These are phyloP conservation scores for Tigriopus japonicus DNA, from an alignment of 1,140 invertebrate species.

Conservation along the genomic window DNA sequence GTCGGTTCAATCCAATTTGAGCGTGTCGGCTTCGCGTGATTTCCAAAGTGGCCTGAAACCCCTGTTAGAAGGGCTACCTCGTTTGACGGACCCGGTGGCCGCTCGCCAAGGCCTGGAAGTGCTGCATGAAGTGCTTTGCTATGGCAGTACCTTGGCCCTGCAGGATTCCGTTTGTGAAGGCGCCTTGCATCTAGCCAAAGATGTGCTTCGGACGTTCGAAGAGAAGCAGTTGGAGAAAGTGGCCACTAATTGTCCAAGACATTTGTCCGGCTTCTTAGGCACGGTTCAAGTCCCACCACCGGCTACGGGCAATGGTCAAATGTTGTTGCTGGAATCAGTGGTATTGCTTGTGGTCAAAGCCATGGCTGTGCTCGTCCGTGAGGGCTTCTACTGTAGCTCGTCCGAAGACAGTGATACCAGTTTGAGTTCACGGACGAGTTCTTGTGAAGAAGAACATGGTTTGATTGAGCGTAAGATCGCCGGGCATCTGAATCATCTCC, in stretches of 20 bases:
- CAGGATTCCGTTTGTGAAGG: conserved; percentile 6
- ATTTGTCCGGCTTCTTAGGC: background rate
- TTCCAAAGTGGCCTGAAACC: background rate
- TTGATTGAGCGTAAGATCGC: too few relatives aligned
- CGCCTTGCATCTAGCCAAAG: background rate
- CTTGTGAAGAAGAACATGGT: too few relatives aligned
- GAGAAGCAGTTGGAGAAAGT: background rate
- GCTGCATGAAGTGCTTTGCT: conserved; percentile 12
- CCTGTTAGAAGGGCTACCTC: background rate
- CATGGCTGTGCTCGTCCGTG: background rate
- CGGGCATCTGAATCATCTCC: too few relatives aligned
- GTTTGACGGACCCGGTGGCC: conserved; percentile 6
- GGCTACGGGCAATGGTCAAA: background rate
- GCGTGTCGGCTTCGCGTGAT: conserved; percentile 16
- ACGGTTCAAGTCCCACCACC: background rate
- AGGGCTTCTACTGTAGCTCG: background rate
- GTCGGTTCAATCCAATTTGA: conserved; percentile 16
- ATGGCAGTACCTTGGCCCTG: conserved; percentile 3
- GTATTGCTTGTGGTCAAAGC: conserved; percentile 1
- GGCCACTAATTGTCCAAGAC: background rate
- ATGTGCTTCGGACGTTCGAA: background rate
- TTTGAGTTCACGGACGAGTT: background rate
- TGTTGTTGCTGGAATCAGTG: background rate
- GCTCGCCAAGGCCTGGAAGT: conserved; percentile 10
- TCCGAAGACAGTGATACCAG: conserved; percentile 1